A percentile compares a stretch with the other conserved stretches of the same genome.
Evolutionary conservation across 2,113 vertebrate genomes (phyloP).

Genomic region (Antechinus flavipes): DNA sequence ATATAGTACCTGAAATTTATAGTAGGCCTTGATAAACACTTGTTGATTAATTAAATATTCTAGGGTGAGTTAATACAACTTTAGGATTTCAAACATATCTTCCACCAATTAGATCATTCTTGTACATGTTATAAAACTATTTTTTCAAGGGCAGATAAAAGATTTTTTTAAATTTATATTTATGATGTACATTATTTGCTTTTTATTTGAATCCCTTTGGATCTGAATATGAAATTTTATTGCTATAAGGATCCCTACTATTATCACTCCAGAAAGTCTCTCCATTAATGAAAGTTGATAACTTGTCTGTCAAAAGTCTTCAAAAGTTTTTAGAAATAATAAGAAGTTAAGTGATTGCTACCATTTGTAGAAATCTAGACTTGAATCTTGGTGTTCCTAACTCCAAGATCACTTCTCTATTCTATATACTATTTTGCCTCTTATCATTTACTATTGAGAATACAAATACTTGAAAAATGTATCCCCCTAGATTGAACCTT

Average conservation of each 20-base stretch:
- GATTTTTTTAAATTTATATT: constrained; percentile 41
- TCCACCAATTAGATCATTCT: constrained; percentile 27
- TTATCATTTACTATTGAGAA: neutral
- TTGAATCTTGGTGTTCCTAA: neutral
- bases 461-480: constrained; percentile 52
- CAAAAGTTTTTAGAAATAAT: neutral
- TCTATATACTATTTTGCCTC: neutral
- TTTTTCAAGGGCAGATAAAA: neutral
- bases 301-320: neutral
- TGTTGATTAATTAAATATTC: neutral
- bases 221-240: neutral
- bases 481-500: constrained; percentile 37
- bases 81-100: constrained; percentile 28
- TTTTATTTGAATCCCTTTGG: neutral
- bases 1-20: neutral
- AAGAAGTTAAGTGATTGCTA: neutral
- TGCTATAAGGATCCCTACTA: neutral
- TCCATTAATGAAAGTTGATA: neutral
- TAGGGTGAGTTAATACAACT: constrained; percentile 14
- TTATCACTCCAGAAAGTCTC: neutral
- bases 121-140: constrained; percentile 8
- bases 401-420: neutral
- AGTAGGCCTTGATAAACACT: neutral
- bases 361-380: neutral
- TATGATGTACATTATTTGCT: constrained; percentile 47